phyloP scores from a whole-genome alignment of 2,113 vertebrate species.

The Xerus inauris region DNA sequence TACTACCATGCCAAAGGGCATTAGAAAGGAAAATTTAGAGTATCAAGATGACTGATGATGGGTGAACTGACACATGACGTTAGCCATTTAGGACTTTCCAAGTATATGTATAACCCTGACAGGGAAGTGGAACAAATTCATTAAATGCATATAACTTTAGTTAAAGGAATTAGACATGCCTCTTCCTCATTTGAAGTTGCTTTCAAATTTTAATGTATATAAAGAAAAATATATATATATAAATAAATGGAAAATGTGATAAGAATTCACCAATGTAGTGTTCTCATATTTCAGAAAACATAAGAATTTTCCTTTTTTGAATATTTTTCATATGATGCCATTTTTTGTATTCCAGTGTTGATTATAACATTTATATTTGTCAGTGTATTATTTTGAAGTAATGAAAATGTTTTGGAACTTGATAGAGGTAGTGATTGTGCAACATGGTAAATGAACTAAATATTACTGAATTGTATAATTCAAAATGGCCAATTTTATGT shows the following conservation, averaged over 20 bases:
- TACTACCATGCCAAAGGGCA: background rate
- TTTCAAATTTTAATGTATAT: background rate
- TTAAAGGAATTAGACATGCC: background rate
- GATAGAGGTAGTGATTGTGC: background rate
- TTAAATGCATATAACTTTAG: background rate
- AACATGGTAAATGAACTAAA: background rate
- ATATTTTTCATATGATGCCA: background rate
- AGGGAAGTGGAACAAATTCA: background rate
- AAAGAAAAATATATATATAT: background rate
- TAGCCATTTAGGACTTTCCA: background rate
- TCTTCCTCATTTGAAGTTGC: background rate
- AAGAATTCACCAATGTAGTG: background rate
- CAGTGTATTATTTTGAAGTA: background rate
- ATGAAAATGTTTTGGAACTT: background rate
- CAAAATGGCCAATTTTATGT: background rate
- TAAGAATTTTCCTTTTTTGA: background rate
- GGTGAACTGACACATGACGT: background rate
- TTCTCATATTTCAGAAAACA: background rate
- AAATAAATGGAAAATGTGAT: background rate
- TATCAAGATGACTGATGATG: background rate
- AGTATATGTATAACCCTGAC: background rate
- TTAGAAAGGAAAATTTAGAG: background rate
- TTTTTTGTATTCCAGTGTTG: background rate
- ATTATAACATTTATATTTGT: background rate
- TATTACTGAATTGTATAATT: background rate